Conservation (phyloP, 2,888 invertebrate species). For the Coecobrya sp. region DNA sequence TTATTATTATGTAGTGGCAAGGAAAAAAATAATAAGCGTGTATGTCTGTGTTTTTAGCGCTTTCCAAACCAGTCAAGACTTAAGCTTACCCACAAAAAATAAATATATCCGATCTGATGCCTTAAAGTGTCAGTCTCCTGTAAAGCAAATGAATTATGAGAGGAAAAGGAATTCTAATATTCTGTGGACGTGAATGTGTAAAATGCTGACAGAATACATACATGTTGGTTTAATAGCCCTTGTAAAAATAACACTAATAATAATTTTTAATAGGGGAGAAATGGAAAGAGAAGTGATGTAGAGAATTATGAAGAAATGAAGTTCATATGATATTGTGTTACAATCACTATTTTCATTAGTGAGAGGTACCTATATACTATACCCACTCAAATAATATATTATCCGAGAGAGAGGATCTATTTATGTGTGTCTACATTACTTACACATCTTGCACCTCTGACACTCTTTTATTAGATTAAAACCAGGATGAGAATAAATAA, state of each 20-base stretch:
- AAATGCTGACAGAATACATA: background rate
- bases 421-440: background rate
- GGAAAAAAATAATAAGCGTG: background rate
- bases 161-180: conserved; percentile 42
- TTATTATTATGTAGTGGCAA: background rate
- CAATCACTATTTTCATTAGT: no score
- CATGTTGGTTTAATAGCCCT: background rate
- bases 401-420: background rate
- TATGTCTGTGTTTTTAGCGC: background rate
- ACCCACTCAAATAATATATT: background rate
- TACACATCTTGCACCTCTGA: conserved; percentile 36
- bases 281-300: background rate
- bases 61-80: background rate
- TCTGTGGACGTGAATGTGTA: background rate
- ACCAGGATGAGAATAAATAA: conserved; percentile 67
- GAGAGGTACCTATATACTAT: no score
- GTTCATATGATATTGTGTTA: background rate
- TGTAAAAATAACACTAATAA: background rate
- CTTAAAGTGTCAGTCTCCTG: conserved; percentile 41
- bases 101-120: background rate
- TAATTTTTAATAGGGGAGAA: background rate
- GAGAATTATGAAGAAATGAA: no score
- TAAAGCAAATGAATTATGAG: conserved; percentile 55
- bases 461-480: conserved; percentile 64
- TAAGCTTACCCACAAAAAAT: background rate